phyloP scores from a whole-genome alignment of 37 sponge, comb jelly and placozoan species.

The Agelas oroides region DNA sequence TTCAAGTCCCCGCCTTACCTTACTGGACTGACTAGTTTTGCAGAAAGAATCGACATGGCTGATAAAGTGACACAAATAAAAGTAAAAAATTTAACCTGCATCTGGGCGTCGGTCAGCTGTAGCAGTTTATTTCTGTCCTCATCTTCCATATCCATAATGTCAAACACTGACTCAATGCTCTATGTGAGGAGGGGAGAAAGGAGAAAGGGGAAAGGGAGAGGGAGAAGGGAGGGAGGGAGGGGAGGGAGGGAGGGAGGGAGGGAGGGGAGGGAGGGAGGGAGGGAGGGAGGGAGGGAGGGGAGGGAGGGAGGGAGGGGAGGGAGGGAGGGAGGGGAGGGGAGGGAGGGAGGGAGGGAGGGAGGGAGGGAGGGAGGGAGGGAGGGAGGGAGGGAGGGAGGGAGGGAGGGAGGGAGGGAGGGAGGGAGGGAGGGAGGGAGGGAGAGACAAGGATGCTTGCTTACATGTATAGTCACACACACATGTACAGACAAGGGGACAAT shows the following conservation, averaged over 20 bases:
- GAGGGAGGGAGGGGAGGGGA: neutral
- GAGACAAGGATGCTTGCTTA: neutral
- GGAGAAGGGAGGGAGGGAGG: neutral
- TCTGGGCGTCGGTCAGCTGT: constrained; percentile 84
- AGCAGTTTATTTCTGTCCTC: constrained; percentile 81
- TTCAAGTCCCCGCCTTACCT: too few species aligned
- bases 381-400: too few species aligned
- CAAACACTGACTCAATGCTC: constrained; percentile 95
- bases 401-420: too few species aligned
- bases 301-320: neutral
- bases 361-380: too few species aligned
- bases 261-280: neutral
- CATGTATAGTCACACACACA: neutral
- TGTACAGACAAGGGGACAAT: too few species aligned
- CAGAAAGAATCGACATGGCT: too few species aligned
- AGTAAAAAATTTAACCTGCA: too few species aligned
- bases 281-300: neutral
- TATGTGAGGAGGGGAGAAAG: neutral
- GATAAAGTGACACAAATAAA: too few species aligned
- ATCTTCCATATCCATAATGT: constrained; percentile 99
- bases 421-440: too few species aligned
- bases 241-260: neutral
- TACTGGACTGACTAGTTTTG: too few species aligned
- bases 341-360: too few species aligned
- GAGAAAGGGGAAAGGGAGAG: neutral